phyloP scores from a whole-genome alignment of 2,113 vertebrate species.

The Oostethus manadensis region DNA sequence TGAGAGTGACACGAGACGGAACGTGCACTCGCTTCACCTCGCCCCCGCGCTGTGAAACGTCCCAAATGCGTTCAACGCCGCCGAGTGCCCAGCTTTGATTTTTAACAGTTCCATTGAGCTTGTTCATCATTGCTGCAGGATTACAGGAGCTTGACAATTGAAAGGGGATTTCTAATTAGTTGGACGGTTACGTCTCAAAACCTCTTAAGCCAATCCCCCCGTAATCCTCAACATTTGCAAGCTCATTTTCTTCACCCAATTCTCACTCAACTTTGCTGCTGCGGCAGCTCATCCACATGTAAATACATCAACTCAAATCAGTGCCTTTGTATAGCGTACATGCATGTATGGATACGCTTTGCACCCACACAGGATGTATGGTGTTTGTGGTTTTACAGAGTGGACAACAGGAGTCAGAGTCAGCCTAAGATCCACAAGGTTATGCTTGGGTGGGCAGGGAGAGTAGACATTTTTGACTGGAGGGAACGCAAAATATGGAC shows the following conservation, averaged over 20 bases:
- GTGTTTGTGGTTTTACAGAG: neutral
- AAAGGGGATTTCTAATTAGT: slow-evolving; percentile 68
- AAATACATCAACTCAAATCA: too few species aligned
- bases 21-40: too few species aligned
- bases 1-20: slow-evolving; percentile 16
- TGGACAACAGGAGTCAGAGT: too few species aligned
- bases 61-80: neutral
- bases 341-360: slow-evolving; percentile 10
- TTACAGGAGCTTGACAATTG: slow-evolving; percentile 62
- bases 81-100: slow-evolving; percentile 25
- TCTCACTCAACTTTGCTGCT: slow-evolving; percentile 31
- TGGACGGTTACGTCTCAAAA: slow-evolving; percentile 54
- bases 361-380: neutral
- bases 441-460: neutral
- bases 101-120: slow-evolving; percentile 46
- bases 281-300: neutral
- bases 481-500: neutral
- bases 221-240: slow-evolving; percentile 58
- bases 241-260: slow-evolving; percentile 23
- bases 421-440: neutral
- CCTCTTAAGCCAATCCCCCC: slow-evolving; percentile 55
- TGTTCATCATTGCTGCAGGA: slow-evolving; percentile 45
- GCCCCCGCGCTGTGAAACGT: too few species aligned
- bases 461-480: slow-evolving; percentile 10
- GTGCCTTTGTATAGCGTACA: too few species aligned